Evolutionary conservation across 2,888 invertebrate species (phyloP).

Genomic region (Agonopterix alstromeriana): DNA sequence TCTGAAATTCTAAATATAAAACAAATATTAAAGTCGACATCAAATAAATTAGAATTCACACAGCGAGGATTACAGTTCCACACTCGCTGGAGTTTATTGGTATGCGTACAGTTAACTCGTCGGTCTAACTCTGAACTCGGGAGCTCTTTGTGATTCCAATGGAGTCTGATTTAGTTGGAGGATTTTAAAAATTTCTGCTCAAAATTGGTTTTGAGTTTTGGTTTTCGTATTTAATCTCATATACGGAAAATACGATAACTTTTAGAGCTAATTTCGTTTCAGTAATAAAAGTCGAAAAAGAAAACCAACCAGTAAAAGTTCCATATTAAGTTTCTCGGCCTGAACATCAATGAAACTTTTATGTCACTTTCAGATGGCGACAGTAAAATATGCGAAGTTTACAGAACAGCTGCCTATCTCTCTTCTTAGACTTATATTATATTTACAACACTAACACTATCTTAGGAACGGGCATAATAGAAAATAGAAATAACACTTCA

Average conservation of each 20-base stretch:
- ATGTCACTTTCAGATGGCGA: no score
- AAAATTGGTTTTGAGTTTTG: constrained; percentile 1
- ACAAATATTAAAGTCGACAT: not conserved
- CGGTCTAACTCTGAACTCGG: constrained; percentile 9
- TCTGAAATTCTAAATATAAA: not conserved
- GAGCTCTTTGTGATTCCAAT: constrained; percentile 29
- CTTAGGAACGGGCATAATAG: no score
- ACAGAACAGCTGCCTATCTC: no score
- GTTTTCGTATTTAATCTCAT: not conserved
- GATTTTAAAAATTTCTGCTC: not conserved
- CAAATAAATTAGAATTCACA: constrained; percentile 32
- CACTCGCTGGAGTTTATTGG: constrained; percentile 14
- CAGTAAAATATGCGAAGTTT: no score
- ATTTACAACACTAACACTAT: no score
- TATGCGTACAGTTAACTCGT: constrained; percentile 11
- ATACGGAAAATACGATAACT: no score
- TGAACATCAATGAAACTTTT: no score
- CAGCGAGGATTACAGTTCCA: constrained; percentile 28
- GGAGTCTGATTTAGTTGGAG: not conserved
- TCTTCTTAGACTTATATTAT: no score
- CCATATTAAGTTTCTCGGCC: no score
- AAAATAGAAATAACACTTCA: not conserved
- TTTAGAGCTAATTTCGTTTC: no score
- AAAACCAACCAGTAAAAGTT: no score
- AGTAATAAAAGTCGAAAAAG: no score